A percentile compares a stretch with the other conserved stretches of the same genome.
These are phyloP conservation scores for Tetramorium alpestre DNA, from an alignment of 1,140 invertebrate species.

Conservation along the genomic window DNA sequence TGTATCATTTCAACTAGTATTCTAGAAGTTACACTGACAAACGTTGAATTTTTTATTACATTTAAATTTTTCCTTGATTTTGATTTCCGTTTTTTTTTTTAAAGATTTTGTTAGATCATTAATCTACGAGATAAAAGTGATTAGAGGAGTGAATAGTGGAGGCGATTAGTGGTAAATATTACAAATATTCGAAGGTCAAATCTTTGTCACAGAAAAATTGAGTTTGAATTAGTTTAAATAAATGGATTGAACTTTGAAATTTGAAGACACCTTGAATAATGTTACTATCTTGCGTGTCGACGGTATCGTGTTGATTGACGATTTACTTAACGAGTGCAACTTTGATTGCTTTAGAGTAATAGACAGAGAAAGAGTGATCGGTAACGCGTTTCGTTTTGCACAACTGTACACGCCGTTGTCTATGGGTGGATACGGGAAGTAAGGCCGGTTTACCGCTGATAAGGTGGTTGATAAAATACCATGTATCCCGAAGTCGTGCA, in stretches of 20 bases:
- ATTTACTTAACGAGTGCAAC: slow-evolving; percentile 15
- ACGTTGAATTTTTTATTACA: neutral
- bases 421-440: slow-evolving; percentile 33
- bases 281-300: slow-evolving; percentile 16
- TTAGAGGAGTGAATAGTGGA: neutral
- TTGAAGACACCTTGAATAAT: neutral
- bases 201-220: neutral
- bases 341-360: slow-evolving; percentile 22
- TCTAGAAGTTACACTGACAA: neutral
- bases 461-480: slow-evolving; percentile 34
- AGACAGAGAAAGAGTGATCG: slow-evolving; percentile 5
- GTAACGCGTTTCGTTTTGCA: slow-evolving; percentile 27
- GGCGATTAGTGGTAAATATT: neutral
- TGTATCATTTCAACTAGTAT: neutral
- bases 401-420: slow-evolving; percentile 26
- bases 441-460: slow-evolving; percentile 17
- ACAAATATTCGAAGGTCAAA: neutral
- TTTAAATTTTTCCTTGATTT: neutral
- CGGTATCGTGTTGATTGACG: slow-evolving; percentile 18
- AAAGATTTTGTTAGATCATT: neutral
- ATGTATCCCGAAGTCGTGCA: slow-evolving; percentile 12
- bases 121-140: neutral
- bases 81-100: neutral
- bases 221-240: neutral
- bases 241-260: neutral